Evolutionary conservation across 1,140 invertebrate genomes (phyloP).

Genomic region (Papilio polyxenes): DNA sequence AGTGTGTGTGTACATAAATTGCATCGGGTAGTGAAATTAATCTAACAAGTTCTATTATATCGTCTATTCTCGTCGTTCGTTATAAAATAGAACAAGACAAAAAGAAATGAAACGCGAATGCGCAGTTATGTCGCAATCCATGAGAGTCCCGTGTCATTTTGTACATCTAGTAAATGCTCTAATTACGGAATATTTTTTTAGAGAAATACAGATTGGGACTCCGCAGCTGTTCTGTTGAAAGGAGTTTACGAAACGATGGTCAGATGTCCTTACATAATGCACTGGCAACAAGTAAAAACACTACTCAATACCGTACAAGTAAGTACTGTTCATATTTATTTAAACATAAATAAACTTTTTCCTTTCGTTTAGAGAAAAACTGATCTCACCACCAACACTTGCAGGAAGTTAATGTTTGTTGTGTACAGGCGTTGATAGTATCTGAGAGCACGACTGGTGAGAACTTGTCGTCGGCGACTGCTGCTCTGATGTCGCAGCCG

Average conservation of each 20-base stretch:
- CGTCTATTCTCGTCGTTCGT: too few species aligned
- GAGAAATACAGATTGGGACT: constrained; percentile 97
- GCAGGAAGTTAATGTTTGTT: neutral
- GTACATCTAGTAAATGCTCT: too few species aligned
- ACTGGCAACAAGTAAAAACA: constrained; percentile 97
- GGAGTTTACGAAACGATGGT: constrained; percentile 97
- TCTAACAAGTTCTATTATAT: too few species aligned
- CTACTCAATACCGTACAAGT: constrained; percentile 91
- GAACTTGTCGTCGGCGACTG: constrained; percentile 88
- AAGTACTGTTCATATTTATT: constrained; percentile 42
- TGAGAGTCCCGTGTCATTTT: too few species aligned
- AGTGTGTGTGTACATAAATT: too few species aligned
- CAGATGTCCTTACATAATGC: constrained; percentile 96
- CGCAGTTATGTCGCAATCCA: too few species aligned
- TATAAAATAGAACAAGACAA: too few species aligned
- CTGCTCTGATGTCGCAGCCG: constrained; percentile 91
- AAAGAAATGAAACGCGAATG: too few species aligned
- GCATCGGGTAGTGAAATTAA: too few species aligned
- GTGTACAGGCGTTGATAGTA: constrained; percentile 87
- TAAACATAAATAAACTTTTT: neutral
- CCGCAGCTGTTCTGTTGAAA: constrained; percentile 94
- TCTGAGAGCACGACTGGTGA: constrained; percentile 85
- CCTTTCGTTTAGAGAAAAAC: too few species aligned
- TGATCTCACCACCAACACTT: too few species aligned
- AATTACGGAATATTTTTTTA: constrained; percentile 64